These are phyloP conservation scores for Pedetes capensis DNA, from an alignment of 2,113 vertebrate species.

Conservation along the genomic window DNA sequence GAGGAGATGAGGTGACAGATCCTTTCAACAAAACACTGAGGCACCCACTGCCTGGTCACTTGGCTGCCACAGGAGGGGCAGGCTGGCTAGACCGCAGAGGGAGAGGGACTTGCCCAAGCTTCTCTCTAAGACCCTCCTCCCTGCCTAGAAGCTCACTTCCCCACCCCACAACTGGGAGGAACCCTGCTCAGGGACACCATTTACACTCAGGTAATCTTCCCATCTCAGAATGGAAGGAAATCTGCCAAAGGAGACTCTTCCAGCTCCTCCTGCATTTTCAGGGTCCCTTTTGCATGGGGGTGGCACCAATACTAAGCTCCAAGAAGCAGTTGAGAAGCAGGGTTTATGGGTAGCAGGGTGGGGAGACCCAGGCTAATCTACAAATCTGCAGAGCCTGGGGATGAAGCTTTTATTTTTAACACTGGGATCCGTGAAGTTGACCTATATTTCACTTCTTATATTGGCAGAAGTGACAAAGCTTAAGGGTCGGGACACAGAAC, in stretches of 20 bases:
- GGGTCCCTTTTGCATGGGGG: background rate
- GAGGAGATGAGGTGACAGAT: background rate
- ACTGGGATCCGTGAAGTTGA: background rate
- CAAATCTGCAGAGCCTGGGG: background rate
- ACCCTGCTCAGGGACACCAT: background rate
- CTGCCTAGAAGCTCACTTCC: background rate
- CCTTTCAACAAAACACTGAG: background rate
- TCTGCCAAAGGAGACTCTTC: background rate
- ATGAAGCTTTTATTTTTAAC: constrained; percentile 43
- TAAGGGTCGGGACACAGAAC: background rate
- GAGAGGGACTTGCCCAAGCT: background rate
- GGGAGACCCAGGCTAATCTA: background rate
- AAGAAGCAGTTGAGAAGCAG: background rate
- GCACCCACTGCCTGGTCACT: background rate
- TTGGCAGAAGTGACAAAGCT: background rate
- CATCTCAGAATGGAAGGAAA: background rate
- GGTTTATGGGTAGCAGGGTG: background rate
- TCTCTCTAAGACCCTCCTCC: background rate
- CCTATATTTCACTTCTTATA: constrained; percentile 18
- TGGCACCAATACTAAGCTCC: background rate
- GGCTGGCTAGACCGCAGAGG: too few species aligned
- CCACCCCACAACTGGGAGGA: background rate
- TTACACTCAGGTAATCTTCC: background rate
- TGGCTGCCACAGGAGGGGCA: background rate
- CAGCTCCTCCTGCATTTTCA: background rate